Percentiles rank a stretch among this genome's conserved stretches.
These are phyloP conservation scores for Stigmatopora nigra DNA, from an alignment of 2,113 vertebrate genomes.

Conservation along the genomic window DNA sequence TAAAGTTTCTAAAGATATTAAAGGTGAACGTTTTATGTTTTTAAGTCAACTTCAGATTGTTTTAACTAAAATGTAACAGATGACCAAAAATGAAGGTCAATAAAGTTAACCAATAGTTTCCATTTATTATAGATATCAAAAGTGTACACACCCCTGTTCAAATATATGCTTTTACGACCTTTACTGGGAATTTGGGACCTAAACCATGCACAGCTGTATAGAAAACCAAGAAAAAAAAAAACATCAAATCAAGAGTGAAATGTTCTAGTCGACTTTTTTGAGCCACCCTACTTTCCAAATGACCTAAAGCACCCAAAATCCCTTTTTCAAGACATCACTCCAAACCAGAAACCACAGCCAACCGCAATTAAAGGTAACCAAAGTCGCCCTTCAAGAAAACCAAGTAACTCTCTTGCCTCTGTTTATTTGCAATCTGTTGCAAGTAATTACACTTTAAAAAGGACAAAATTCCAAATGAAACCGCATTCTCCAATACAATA, in stretches of 20 bases:
- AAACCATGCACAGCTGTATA: no score
- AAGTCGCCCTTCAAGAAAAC: not conserved
- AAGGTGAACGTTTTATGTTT: no score
- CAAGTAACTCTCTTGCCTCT: not conserved
- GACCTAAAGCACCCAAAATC: not conserved
- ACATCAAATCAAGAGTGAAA: no score
- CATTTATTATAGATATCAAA: no score
- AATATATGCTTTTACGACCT: no score
- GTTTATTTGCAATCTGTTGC: not conserved
- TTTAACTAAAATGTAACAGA: no score
- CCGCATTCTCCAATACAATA: slow-evolving; percentile 3
- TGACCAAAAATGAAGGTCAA: no score
- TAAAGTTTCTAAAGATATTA: not conserved
- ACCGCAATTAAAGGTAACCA: not conserved
- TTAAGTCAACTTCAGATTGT: no score
- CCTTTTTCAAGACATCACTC: not conserved
- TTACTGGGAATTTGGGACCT: no score
- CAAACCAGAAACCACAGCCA: not conserved
- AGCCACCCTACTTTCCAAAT: not conserved
- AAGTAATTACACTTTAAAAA: not conserved
- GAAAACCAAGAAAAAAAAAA: no score
- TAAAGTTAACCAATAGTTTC: no score
- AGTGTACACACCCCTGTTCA: no score
- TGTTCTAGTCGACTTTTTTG: not conserved
- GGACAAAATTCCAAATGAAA: slow-evolving; percentile 23